Base-by-base conservation (phyloP, 2,888 invertebrate genomes). In the Geotrupes spiniger region DNA sequence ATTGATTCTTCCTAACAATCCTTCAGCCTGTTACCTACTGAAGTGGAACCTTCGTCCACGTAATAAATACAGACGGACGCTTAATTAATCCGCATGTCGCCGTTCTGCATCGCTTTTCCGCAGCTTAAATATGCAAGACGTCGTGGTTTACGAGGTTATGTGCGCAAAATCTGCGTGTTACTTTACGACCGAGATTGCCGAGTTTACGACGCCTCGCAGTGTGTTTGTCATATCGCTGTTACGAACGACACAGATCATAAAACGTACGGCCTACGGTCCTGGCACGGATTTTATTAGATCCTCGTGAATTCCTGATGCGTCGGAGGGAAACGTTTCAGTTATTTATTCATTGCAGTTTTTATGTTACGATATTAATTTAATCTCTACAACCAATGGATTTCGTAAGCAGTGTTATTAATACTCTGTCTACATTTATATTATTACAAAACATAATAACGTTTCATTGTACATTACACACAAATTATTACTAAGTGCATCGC, bases 181-280 rank as follows among this genome's bases (percentile, higher is more conserved):
- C 45, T 57, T 55, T 57, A 55, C 53, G 44, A 52, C 51, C 51
- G 49, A 49, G 51, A 53, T 53, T 53, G 40, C 45, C 39, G 47
- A 53, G 55, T 57, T 57, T 57, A 55, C 54, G 46, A 49, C 49
- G 42, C 36, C 52, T 54, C 56, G 57, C 56, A 52, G 49, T 52
- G 47, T 52, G 53, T 53, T 54, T 56, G 55, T 57, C 57, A 54
- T 56, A 57, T 51, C 46, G 52, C 44, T 36, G 57, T 56, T 56
- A 52, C 55, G 55, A 57, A 49, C 21, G 54, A 54, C 52, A 52
- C 47, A 47, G 49, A 49, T 47, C 51, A 52, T 52, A 54, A 54
- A 54, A 54, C 47, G 39, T 48, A 52, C 41, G 48, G 48, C 42
- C 49, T 52, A 44, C 44, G 10, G 44, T 10, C 12, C 33, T 8